A percentile compares a stretch with the other conserved stretches of the same genome.
Evolutionary conservation across 35 echinoderm and acorn worm genomes (phyloP).

Genomic region (Lytechinus variegatus): DNA sequence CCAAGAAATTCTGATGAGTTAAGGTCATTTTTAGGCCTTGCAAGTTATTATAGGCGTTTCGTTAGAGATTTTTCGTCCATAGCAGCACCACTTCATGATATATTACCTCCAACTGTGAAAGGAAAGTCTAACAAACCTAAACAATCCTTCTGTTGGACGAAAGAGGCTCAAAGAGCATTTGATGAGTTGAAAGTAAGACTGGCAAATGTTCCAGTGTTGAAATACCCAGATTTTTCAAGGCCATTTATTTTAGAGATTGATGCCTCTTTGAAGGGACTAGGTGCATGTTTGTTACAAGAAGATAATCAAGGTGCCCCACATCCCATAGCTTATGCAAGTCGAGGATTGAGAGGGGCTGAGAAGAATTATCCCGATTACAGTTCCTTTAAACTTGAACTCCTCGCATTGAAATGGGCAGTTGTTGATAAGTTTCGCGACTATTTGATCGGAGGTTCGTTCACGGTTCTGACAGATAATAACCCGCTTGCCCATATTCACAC

Average conservation of each 20-base stretch:
- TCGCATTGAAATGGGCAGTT: neutral
- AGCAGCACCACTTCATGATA: slow-evolving; percentile 44
- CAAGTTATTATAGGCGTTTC: slow-evolving; percentile 71
- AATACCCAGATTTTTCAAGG: too few relatives aligned
- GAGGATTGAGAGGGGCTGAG: too few relatives aligned
- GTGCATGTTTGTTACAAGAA: neutral
- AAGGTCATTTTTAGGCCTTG: slow-evolving; percentile 62
- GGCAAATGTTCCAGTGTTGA: too few relatives aligned
- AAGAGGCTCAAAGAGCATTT: too few relatives aligned
- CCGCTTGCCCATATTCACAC: neutral
- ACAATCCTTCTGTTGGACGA: too few relatives aligned
- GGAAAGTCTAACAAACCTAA: too few relatives aligned
- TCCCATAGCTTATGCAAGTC: neutral
- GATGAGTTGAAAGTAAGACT: too few relatives aligned
- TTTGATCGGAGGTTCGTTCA: neutral
- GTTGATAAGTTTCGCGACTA: neutral
- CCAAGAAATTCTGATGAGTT: slow-evolving; percentile 52
- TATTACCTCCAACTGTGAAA: too few relatives aligned
- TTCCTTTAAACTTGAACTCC: neutral
- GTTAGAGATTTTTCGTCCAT: slow-evolving; percentile 56
- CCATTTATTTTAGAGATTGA: too few relatives aligned
- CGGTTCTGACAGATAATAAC: neutral
- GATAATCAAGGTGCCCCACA: neutral
- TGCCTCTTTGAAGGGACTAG: neutral
- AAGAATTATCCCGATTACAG: neutral